Percentiles rank a stretch among this genome's conserved stretches.
phyloP scores from a whole-genome alignment of 1,140 invertebrate genomes.

The Brachionus rotundiformis region DNA sequence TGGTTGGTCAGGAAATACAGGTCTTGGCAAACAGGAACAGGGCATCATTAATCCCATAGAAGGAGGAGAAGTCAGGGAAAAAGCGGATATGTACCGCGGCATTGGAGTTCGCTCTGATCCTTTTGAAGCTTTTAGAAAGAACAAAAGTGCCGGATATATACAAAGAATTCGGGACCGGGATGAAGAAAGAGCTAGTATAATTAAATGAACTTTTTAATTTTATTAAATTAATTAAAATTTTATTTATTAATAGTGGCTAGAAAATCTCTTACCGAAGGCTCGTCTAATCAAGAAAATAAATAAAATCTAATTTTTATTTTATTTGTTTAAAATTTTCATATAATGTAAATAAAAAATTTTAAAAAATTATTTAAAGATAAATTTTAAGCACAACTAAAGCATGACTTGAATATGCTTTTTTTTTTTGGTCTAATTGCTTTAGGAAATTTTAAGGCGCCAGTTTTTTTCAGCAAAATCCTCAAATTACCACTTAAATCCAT shows the following conservation, averaged over 20 bases:
- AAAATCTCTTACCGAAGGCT: conserved; percentile 9
- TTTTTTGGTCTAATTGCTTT: not conserved
- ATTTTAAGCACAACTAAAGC: not conserved
- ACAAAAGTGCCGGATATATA: conserved; percentile 74
- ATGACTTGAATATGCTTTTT: not conserved
- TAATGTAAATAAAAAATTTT: conserved; percentile 15
- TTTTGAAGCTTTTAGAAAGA: conserved; percentile 94
- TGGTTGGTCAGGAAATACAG: conserved; percentile 83
- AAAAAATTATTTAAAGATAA: conserved; percentile 22
- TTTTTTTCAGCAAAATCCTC: conserved; percentile 4
- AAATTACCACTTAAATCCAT: conserved; percentile 32
- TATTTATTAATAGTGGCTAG: conserved; percentile 7
- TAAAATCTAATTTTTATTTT: conserved; percentile 43
- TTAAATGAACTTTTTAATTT: not conserved
- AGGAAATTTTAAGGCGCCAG: not conserved
- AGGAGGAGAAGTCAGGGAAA: conserved; percentile 84
- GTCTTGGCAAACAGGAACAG: conserved; percentile 85
- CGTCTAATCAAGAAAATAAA: not conserved
- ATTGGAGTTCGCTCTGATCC: conserved; percentile 86
- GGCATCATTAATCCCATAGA: conserved; percentile 90
- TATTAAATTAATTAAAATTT: not conserved
- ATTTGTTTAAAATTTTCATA: conserved; percentile 14
- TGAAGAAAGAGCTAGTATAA: conserved; percentile 8
- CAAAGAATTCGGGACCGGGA: not conserved
- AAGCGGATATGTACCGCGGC: conserved; percentile 86